These are phyloP conservation scores for Ceryle rudis DNA, from an alignment of 2,797 vertebrate species.

Conservation along the genomic window DNA sequence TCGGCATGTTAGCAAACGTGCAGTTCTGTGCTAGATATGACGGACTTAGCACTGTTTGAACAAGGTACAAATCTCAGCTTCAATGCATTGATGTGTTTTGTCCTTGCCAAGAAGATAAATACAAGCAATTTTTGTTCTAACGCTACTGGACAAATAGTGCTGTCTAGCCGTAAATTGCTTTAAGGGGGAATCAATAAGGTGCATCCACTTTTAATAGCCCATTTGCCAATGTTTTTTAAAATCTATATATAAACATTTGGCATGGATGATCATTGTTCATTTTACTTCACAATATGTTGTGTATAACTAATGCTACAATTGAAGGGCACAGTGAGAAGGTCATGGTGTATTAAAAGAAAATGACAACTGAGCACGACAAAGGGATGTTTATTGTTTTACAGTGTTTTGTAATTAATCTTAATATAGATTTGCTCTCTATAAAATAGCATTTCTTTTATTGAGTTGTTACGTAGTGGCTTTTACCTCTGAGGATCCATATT, in stretches of 20 bases:
- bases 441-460: not conserved
- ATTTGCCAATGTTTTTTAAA: not conserved
- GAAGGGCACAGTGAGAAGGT: slow-evolving; percentile 18
- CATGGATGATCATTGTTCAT: slow-evolving; percentile 49
- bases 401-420: slow-evolving; percentile 49
- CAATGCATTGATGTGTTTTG: not conserved
- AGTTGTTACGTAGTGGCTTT: not conserved
- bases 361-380: not conserved
- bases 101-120: slow-evolving; percentile 25
- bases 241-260: slow-evolving; percentile 32
- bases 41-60: not conserved
- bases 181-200: slow-evolving; percentile 41
- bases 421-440: not conserved
- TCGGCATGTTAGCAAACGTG: not conserved
- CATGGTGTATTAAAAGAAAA: not conserved
- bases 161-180: slow-evolving; percentile 19
- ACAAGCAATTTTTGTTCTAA: slow-evolving; percentile 43
- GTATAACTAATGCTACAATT: not conserved
- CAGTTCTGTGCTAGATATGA: not conserved
- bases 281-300: not conserved
- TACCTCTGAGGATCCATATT: not conserved
- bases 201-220: slow-evolving; percentile 27
- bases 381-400: not conserved
- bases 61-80: not conserved
- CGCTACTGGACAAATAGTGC: not conserved